Conservation (phyloP, 1,140 invertebrate genomes). For the Eueides isabella region DNA sequence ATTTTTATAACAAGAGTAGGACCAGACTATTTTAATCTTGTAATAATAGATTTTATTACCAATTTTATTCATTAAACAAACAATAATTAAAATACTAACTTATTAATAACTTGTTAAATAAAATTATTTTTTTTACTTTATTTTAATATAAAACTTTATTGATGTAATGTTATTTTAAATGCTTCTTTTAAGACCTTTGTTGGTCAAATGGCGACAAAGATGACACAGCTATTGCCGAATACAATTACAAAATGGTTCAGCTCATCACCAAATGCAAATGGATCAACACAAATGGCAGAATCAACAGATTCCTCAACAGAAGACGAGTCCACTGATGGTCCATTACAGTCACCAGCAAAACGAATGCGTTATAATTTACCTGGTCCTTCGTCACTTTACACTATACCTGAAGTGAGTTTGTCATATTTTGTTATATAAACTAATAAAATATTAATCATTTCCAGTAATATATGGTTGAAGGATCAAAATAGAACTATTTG, state of each 20-base stretch:
- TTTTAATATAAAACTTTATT: too few relatives aligned
- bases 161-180: not conserved
- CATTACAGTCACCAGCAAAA: constrained; percentile 76
- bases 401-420: constrained; percentile 48
- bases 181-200: constrained; percentile 79
- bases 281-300: constrained; percentile 58
- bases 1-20: too few relatives aligned
- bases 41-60: too few relatives aligned
- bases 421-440: not conserved
- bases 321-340: constrained; percentile 68
- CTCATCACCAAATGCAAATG: constrained; percentile 56
- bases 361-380: constrained; percentile 58
- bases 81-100: too few relatives aligned
- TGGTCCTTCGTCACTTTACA: constrained; percentile 43
- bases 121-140: too few relatives aligned
- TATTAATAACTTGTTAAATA: too few relatives aligned
- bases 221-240: constrained; percentile 74
- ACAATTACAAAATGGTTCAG: constrained; percentile 81
- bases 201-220: constrained; percentile 75
- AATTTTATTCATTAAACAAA: too few relatives aligned
- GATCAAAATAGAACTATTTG: not conserved
- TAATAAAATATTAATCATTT: not conserved
- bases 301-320: constrained; percentile 73
- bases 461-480: not conserved
- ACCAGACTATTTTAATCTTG: too few relatives aligned